A percentile compares a stretch with the other conserved stretches of the same genome.
phyloP scores from a whole-genome alignment of 2,113 vertebrate species.

The Hemiscyllium ocellatum region DNA sequence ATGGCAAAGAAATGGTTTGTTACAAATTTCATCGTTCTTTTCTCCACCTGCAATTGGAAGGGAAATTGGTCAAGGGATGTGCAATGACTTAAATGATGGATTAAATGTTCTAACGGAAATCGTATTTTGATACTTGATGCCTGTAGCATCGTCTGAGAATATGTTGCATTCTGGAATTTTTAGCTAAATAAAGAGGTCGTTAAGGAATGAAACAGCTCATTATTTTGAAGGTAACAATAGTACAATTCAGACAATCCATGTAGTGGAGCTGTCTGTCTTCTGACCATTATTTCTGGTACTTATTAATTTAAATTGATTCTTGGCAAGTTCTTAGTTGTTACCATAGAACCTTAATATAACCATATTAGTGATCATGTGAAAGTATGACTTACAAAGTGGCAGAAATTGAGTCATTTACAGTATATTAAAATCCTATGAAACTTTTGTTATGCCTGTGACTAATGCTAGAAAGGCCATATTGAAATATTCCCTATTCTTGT shows the following conservation, averaged over 20 bases:
- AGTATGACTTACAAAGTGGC: neutral
- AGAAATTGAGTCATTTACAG: neutral
- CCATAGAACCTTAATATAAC: neutral
- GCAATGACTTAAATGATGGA: neutral
- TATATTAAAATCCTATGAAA: neutral
- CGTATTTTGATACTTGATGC: neutral
- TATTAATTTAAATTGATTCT: neutral
- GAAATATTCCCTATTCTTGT: neutral
- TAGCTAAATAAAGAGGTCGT: neutral
- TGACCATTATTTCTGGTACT: neutral
- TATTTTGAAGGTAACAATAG: neutral
- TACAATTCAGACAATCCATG: neutral
- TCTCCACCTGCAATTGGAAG: neutral
- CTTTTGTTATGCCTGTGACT: neutral
- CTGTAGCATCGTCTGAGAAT: neutral
- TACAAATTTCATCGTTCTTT: neutral
- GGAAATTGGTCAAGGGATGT: neutral
- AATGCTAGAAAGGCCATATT: neutral
- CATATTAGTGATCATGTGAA: neutral
- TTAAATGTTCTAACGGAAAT: neutral
- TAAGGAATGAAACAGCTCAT: neutral
- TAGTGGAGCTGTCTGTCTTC: neutral
- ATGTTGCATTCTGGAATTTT: neutral
- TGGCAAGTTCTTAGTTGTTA: neutral
- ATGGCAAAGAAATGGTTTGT: neutral